Evolutionary conservation across 2,888 invertebrate genomes (phyloP).

Genomic region (Drosophila vallismaia): DNA sequence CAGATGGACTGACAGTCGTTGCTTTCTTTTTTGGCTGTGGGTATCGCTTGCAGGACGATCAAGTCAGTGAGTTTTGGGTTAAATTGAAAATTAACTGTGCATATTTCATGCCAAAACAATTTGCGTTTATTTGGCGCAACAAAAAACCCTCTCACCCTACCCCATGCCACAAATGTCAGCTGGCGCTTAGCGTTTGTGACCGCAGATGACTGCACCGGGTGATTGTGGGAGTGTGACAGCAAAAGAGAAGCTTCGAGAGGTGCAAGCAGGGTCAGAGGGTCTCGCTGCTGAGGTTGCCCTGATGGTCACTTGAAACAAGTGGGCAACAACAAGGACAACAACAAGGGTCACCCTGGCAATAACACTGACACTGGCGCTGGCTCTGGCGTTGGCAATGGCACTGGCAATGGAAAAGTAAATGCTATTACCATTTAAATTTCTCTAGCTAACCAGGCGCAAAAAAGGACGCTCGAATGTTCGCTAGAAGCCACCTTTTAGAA

Average conservation of each 20-base stretch:
- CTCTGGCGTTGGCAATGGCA: conserved; percentile 12
- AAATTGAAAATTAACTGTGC: conserved; percentile 70
- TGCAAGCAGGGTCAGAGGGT: neutral
- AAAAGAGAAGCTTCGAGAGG: neutral
- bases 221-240: neutral
- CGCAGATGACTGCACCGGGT: conserved; percentile 29
- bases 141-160: conserved; percentile 24
- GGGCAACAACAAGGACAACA: conserved; percentile 39
- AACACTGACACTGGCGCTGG: conserved; percentile 3
- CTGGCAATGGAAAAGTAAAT: conserved; percentile 63
- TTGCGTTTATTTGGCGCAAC: conserved; percentile 50
- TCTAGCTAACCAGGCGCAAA: conserved; percentile 69
- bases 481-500: conserved; percentile 45
- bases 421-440: conserved; percentile 72
- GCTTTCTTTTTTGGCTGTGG: conserved; percentile 29
- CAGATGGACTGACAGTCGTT: conserved; percentile 12
- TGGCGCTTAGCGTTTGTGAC: conserved; percentile 32
- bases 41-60: conserved; percentile 15
- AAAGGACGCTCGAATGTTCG: conserved; percentile 59
- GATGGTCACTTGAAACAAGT: conserved; percentile 60
- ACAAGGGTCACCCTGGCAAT: conserved; percentile 6
- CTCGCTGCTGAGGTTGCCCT: conserved; percentile 31
- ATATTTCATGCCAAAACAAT: conserved; percentile 62
- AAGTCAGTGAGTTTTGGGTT: conserved; percentile 20
- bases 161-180: conserved; percentile 31